Evolutionary conservation across 1,140 invertebrate species (phyloP), one percentile per base, ranked within the genome.

Genomic region (Oryzaephilus surinamensis): DNA sequence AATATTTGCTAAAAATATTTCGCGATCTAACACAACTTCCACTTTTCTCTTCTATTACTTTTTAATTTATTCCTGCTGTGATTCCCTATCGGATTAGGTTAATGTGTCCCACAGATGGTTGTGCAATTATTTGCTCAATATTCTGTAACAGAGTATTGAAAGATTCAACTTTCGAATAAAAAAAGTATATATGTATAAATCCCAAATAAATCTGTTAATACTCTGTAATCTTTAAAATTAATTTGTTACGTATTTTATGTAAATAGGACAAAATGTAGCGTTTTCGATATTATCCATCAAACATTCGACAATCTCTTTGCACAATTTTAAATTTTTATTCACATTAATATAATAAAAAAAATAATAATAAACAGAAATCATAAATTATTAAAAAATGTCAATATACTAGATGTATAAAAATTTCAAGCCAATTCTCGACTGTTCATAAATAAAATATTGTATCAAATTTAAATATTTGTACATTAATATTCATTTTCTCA

Each of bases 81-180:
- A 50, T 46, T 46, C 30, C 40, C 35, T 46, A 38, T 46, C 39
- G 39, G 39, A 43, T 46, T 44, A 45, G 43, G 37, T 45, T 51
- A 32, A 35, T 48, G 32, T 38, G 28, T 42, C 41, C 43, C 27
- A 49, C 41, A 38, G 38, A 54, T 52, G 52, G 52, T 54, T 54
- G 52, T 52, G 47, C 41, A n/a, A n/a, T n/a, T 39, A 45, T 43
- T 54, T 54, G 52, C 52, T 54, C 52, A 52, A 51, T 47, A 42
- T 45, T 29, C 21, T 29, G 12, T n/a, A n/a, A 19, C 35, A 17
- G 35, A 38, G 26, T 21, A 6, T 21, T 21, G 10, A 21, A 6
- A 6, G 20, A 2, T 21, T 2, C 20, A 21, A 21, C 10, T 21
- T 6, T 21, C 6, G 20, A 21, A 21, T 6, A 21, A 21, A n/a